Evolutionary conservation across 2,797 vertebrate species (phyloP).

Genomic region (Hemibagrus guttatus): DNA sequence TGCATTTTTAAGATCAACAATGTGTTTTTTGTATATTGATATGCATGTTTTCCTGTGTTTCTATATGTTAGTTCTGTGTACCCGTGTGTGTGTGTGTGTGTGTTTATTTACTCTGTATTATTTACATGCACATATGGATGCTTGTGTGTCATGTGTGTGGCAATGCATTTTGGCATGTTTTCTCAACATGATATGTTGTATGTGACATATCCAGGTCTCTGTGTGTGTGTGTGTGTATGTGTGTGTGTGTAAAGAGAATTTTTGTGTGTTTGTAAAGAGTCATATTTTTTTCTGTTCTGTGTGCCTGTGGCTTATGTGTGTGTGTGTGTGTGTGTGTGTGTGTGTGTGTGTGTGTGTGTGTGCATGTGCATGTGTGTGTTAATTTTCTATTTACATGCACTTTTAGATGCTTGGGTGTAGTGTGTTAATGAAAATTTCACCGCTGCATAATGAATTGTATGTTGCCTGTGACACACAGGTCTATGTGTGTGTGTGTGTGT

Average conservation of each 20-base stretch:
- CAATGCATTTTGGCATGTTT: neutral
- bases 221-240: neutral
- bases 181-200: neutral
- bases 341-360: constrained; percentile 6
- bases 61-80: neutral
- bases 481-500: constrained; percentile 1
- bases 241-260: neutral
- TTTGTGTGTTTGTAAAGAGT: neutral
- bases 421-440: neutral
- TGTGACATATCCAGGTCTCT: neutral
- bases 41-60: neutral
- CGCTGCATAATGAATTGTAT: neutral
- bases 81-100: neutral
- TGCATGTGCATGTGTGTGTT: neutral
- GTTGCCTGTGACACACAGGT: neutral
- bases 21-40: neutral
- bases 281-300: neutral
- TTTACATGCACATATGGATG: neutral
- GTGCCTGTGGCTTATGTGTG: neutral
- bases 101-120: neutral
- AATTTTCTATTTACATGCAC: neutral
- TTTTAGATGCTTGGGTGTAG: neutral
- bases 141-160: neutral
- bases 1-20: neutral
- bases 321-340: constrained; percentile 16